These are phyloP conservation scores for Heliothis peltigera DNA, from an alignment of 2,888 invertebrate species.

Conservation along the genomic window DNA sequence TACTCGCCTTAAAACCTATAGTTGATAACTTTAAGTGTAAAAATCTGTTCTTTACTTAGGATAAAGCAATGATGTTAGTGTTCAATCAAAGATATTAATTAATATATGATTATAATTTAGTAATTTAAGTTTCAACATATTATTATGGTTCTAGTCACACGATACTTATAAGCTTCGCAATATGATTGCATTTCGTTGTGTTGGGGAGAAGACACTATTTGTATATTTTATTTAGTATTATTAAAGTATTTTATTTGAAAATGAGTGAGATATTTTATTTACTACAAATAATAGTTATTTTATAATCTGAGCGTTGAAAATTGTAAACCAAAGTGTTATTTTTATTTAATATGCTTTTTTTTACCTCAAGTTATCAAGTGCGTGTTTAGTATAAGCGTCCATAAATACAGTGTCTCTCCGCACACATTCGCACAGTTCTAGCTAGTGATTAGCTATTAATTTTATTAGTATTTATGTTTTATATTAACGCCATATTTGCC, in stretches of 20 bases:
- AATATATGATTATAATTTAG: constrained; percentile 24
- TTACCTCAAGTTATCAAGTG: neutral
- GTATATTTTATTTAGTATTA: neutral
- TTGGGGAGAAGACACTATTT: constrained; percentile 13
- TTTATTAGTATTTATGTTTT: constrained; percentile 16
- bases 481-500: constrained; percentile 24
- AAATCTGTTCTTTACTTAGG: constrained; percentile 20
- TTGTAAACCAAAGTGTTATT: no score
- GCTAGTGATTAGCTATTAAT: constrained; percentile 29
- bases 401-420: constrained; percentile 10
- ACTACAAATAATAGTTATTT: neutral
- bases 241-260: constrained; percentile 3
- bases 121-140: constrained; percentile 36
- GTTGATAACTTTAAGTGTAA: constrained; percentile 19
- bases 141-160: constrained; percentile 55
- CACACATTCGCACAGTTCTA: constrained; percentile 15
- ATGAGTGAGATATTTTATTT: constrained; percentile 4
- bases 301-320: no score
- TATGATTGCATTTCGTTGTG: constrained; percentile 37
- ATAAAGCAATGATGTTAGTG: constrained; percentile 51
- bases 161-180: constrained; percentile 38
- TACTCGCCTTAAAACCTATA: no score
- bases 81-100: constrained; percentile 39
- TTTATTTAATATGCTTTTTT: no score
- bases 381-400: neutral